Evolutionary conservation across 2,888 invertebrate species (phyloP).

Genomic region (Eilema depressum): DNA sequence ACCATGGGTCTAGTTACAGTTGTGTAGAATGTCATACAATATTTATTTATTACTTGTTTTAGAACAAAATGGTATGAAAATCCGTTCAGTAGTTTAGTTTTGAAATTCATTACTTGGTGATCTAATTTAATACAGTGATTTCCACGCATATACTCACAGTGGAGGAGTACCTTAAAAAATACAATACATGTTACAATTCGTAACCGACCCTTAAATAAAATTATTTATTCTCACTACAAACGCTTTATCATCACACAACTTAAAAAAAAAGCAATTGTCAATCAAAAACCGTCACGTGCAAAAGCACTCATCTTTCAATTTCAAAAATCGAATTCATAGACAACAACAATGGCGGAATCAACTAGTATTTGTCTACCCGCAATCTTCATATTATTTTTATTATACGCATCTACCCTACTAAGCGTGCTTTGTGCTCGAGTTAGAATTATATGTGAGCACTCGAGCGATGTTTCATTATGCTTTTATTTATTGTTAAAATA

Average conservation of each 20-base stretch:
- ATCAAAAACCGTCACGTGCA: conserved; percentile 18
- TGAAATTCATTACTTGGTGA: no score
- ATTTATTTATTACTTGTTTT: no score
- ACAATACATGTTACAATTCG: background rate
- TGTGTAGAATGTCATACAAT: no score
- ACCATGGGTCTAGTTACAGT: no score
- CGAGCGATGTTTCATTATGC: conserved; percentile 43
- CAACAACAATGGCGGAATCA: conserved; percentile 38
- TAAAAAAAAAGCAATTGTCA: conserved; percentile 14
- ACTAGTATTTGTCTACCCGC: conserved; percentile 35
- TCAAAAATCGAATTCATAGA: conserved; percentile 32
- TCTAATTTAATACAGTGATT: no score
- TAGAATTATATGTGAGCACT: conserved; percentile 44
- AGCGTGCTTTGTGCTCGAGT: conserved; percentile 30
- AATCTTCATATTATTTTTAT: conserved; percentile 45
- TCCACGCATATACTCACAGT: no score
- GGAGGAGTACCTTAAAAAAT: no score
- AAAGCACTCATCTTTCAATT: conserved; percentile 23
- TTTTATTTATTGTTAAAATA: conserved; percentile 45
- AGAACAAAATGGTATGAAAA: no score
- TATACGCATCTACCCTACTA: conserved; percentile 31
- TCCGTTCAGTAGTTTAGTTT: no score
- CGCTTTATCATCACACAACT: background rate
- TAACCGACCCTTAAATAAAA: background rate
- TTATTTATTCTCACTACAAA: background rate